Base-by-base conservation (phyloP, 2,113 vertebrate genomes). In the Arizona elegans region DNA sequence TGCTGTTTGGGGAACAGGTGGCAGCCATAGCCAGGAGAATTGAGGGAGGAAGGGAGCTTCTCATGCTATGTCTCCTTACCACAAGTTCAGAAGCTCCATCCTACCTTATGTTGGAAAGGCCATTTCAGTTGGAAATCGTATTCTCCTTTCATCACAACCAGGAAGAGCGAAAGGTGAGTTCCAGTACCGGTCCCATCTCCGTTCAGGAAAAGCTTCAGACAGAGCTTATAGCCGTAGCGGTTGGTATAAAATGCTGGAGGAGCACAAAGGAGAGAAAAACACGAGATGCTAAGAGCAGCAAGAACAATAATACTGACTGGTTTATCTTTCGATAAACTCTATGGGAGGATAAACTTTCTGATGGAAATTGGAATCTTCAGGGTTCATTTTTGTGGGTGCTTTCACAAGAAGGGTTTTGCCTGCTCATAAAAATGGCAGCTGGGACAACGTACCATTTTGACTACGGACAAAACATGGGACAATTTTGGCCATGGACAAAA, bases 51-150 rank as follows among this genome's bases (percentile, higher is more conserved):
- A 81, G 15, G n/a, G 70, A 81, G n/a, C n/a, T 38, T 81, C 70
- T n/a, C 38, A 81, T 3, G n/a, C n/a, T 2, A 19, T 38, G 15
- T 19, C 70, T 0, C 6, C 70, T 33, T 75, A 38, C 70, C 15
- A 33, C 9, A 12, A 19, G 3, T 53, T 50, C 5, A n/a, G 47
- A 58, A 29, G 12, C 13, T 4, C 38, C 50, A 92, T 96, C 52
- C 89, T 96, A 98, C 98, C 98, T 98, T 98, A 91, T 98, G 98
- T 88, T 96, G 97, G 94, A 98, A 98, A n/a, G 98, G 98, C 98
- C 98, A 98, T 0, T 96, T 94, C 55, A 98, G 96, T 85, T 98
- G 96, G 5, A 97, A 97, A 1, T 98, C 98, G 0, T 98, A 98
- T 53, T 98, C 98, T 11, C 98, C 98, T 93, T 93, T 98, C 98